Evolutionary conservation across 2,797 vertebrate genomes (phyloP), one percentile per base, ranked within the genome.

Genomic region (Balearica regulorum): DNA sequence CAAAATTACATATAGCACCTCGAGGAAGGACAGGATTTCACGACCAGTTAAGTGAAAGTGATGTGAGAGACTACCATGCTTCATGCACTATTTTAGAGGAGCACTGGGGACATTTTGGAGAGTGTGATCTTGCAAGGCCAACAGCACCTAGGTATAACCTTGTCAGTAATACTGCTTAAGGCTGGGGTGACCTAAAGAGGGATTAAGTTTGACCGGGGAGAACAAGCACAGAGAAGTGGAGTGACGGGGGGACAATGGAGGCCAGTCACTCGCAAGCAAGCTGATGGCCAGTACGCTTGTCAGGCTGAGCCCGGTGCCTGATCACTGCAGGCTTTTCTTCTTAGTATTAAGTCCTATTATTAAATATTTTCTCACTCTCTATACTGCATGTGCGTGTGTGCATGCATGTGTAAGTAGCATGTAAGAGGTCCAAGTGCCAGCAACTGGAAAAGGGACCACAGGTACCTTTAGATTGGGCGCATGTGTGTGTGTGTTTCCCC

Each of bases 271-370:
- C 66, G 16, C 35, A 72, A 68, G 33, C 26, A 29, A 49, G 15
- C 17, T 6, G 4, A 35, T 0, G 1, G 12, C 16, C 19, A 46
- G 35, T 46, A 46, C 0, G 1, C 12, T 54, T 14, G 2, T n/a
- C n/a, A 70, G n/a, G 11, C 55, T 54, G 18, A 79, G 20, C 58
- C 24, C 7, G 4, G 10, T 1, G 3, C 8, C 17, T 58, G 13
- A 14, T 58, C 17, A 24, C 29, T 29, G 33, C 5, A 3, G 31
- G 12, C 6, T 73, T 83, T 69, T 49, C 35, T 71, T 68, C 22
- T 62, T 73, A 9, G 7, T 76, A 3, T 8, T 41, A 54, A 65
- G 25, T 37, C 10, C 14, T 37, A 9, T 31, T 76, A 48, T 25
- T 64, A 60, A 51, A 39, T 43, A 28, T 43, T 58, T 78, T 80